phyloP scores from a whole-genome alignment of 2,888 invertebrate genomes.

The Cephus pygmeus region DNA sequence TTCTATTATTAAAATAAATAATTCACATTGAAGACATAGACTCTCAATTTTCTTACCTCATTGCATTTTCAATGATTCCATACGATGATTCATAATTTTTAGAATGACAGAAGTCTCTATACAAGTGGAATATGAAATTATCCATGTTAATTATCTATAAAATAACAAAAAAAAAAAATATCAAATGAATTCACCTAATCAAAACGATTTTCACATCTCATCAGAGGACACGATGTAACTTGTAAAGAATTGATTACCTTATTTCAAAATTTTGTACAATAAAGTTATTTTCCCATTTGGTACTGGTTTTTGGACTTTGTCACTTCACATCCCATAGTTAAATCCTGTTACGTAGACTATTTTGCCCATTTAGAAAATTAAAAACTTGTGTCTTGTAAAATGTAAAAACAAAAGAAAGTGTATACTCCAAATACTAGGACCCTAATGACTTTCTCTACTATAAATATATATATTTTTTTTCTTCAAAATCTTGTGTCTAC shows the following conservation, averaged over 20 bases:
- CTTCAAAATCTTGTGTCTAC: background rate
- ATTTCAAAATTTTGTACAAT: background rate
- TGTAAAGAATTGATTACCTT: background rate
- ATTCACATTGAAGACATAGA: background rate
- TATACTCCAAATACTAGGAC: background rate
- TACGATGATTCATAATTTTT: too few species aligned
- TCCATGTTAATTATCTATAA: too few species aligned
- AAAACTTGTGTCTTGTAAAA: background rate
- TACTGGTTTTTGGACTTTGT: background rate
- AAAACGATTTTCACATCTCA: background rate
- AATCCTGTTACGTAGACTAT: background rate
- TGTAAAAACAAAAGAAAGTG: background rate
- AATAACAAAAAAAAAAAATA: too few species aligned
- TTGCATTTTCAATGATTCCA: background rate
- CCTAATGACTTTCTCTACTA: background rate
- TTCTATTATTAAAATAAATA: background rate
- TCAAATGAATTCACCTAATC: too few species aligned
- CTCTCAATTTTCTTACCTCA: background rate
- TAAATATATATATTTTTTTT: background rate
- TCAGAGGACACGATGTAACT: background rate
- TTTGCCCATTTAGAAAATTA: background rate
- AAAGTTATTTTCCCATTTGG: background rate
- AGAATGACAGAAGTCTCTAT: too few species aligned
- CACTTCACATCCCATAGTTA: background rate
- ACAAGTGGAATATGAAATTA: too few species aligned